Base-by-base conservation (phyloP, 2,113 vertebrate species). In the Scomber scombrus region DNA sequence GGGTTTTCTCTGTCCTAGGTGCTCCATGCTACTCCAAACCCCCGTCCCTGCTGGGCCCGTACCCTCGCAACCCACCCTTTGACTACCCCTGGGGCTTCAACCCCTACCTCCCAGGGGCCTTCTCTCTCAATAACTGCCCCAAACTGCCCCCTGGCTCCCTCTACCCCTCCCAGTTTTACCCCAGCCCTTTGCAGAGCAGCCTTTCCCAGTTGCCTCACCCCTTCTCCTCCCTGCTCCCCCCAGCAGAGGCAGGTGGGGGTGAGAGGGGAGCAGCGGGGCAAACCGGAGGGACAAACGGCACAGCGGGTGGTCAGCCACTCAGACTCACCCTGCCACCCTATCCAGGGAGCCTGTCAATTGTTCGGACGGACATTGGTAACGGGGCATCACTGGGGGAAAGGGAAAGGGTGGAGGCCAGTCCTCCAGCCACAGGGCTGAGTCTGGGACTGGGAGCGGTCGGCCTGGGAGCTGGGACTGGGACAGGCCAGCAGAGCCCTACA, bases 21-120 rank as follows among this genome's bases (percentile, higher is more conserved):
- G 92, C 96, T 43, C 93, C 96, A 0, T 93, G 95, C 84, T 98
- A 97, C 82, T 94, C 97, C 82, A 98, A 98, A 85, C 97, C 97
- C 55, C 96, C 96, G 0, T 93, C 95, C 73, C 93, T 97, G 90
- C 92, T 98, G 94, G 95, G 95, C 55, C 94, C 97, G 1, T 98
- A 97, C 31, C 85, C 95, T 51, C 94, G 97, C 70, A 96, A 89
- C 70, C 91, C 95, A 75, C 85, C 96, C 66, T 97, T 97, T 83
- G 97, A 98, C 85, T 97, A 97, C 91, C 95, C 96, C 61, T 98
- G 97, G 97, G 95, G 95, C 88, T 97, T 97, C 72, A 97, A 96
- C 91, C 96, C 97, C 0, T 97, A 97, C 88, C 95, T 97, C 67
- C 93, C 96, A 0, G 94, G 96, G 90, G 94, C 96, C 78, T 97